Conservation (phyloP, 1,140 invertebrate genomes). For the Catajapyx aquilonaris region DNA sequence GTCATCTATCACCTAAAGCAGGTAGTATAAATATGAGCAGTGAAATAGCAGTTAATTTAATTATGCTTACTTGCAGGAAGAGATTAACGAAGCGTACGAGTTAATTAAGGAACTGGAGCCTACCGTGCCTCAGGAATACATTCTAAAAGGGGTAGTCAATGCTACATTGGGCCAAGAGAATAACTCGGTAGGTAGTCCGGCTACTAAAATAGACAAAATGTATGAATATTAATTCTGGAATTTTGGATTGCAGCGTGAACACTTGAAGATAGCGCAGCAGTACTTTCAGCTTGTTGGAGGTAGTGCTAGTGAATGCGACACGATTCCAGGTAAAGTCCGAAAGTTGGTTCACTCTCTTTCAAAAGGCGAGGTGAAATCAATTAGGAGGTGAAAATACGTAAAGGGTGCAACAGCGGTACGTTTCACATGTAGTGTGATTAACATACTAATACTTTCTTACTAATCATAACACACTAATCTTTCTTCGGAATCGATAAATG, state of each 20-base stretch:
- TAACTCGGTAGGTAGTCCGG: conserved; percentile 43
- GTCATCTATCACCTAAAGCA: conserved; percentile 87
- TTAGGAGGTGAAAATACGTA: too few species aligned
- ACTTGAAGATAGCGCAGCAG: conserved; percentile 84
- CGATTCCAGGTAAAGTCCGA: too few species aligned
- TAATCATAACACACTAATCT: too few species aligned
- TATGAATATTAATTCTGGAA: neutral
- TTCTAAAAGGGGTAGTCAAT: conserved; percentile 89
- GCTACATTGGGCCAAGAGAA: conserved; percentile 81
- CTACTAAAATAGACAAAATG: conserved; percentile 1
- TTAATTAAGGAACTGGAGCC: conserved; percentile 84
- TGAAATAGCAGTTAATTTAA: too few species aligned
- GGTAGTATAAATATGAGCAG: conserved; percentile 22
- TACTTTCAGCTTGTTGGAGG: conserved; percentile 92
- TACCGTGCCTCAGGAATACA: conserved; percentile 85
- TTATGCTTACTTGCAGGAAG: conserved; percentile 27
- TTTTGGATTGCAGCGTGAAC: conserved; percentile 46
- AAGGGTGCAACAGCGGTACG: too few species aligned
- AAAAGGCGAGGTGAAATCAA: too few species aligned
- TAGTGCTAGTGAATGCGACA: conserved; percentile 87
- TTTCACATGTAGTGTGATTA: neutral
- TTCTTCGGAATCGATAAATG: too few species aligned
- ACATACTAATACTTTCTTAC: conserved; percentile 12
- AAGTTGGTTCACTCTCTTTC: too few species aligned
- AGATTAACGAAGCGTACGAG: conserved; percentile 71